These are phyloP conservation scores for Neosilurus mollespiculum DNA, from an alignment of 2,797 vertebrate species.

Conservation along the genomic window DNA sequence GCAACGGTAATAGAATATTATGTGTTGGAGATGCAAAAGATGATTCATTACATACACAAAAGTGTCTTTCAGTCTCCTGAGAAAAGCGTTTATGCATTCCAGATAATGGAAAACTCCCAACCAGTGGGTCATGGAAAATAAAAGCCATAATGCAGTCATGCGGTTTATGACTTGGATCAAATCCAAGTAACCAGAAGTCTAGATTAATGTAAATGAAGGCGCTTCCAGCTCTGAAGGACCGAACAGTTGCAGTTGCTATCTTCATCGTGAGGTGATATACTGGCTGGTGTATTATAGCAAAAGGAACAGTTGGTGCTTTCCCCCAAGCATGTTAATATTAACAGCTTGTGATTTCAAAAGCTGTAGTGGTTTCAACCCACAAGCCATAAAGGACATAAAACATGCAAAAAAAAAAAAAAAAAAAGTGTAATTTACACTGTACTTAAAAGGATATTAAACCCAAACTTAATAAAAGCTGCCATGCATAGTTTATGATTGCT, in stretches of 20 bases:
- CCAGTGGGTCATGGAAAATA: slow-evolving; percentile 18
- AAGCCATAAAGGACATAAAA: background rate
- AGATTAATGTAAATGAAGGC: background rate
- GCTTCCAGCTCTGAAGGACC: background rate
- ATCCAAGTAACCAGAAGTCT: background rate
- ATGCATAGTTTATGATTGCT: no score
- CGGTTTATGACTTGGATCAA: background rate
- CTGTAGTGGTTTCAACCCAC: background rate
- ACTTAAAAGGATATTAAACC: background rate
- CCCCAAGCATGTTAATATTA: background rate
- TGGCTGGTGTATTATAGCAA: background rate
- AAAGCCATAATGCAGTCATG: background rate
- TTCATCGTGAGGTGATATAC: background rate
- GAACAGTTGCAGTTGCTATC: background rate
- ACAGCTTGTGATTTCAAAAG: background rate
- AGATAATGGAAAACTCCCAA: slow-evolving; percentile 23
- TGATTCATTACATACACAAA: slow-evolving; percentile 36
- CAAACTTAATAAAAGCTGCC: background rate
- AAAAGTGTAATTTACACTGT: background rate
- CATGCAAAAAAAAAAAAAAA: slow-evolving; percentile 1
- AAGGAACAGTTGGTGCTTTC: background rate
- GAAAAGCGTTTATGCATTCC: background rate
- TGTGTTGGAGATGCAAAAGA: background rate
- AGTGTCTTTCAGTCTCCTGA: slow-evolving; percentile 17
- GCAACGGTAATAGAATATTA: slow-evolving; percentile 20